Evolutionary conservation across 2,888 invertebrate genomes (phyloP).

Genomic region (Ochlodes sylvanus): DNA sequence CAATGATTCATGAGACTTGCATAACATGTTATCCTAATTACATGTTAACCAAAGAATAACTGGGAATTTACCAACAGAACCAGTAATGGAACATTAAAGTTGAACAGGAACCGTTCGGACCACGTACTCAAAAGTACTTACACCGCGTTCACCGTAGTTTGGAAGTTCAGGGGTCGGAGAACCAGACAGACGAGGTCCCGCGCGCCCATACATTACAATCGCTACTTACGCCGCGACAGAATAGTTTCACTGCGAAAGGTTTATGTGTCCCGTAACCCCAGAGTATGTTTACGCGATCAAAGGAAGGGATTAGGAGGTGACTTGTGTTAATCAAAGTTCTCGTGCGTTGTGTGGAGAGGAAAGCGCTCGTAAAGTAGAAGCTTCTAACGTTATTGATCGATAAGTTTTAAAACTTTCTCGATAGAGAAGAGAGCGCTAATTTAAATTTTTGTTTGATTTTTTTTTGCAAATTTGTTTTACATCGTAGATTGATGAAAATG

Average conservation of each 20-base stretch:
- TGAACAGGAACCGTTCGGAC: not conserved
- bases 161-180: conserved; percentile 31
- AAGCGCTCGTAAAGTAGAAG: too few species aligned
- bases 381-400: too few species aligned
- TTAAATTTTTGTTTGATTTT: too few species aligned
- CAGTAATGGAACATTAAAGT: conserved; percentile 3
- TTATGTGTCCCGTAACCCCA: conserved; percentile 11
- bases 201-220: conserved; percentile 29
- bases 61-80: not conserved
- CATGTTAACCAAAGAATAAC: too few species aligned
- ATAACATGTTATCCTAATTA: too few species aligned
- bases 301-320: not conserved
- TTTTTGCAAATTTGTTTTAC: too few species aligned
- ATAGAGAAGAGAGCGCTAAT: too few species aligned
- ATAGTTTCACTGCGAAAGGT: conserved; percentile 18
- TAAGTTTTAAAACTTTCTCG: too few species aligned
- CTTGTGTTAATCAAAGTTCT: too few species aligned
- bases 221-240: conserved; percentile 18
- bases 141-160: not conserved
- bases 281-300: not conserved
- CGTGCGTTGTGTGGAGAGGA: too few species aligned
- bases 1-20: too few species aligned
- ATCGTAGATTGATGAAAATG: too few species aligned
- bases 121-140: conserved; percentile 8
- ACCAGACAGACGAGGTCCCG: conserved; percentile 27